Percentiles rank a stretch among this genome's conserved stretches.
These are phyloP conservation scores for Emydura subglobosa DNA, from an alignment of 2,113 vertebrate species.

Conservation along the genomic window DNA sequence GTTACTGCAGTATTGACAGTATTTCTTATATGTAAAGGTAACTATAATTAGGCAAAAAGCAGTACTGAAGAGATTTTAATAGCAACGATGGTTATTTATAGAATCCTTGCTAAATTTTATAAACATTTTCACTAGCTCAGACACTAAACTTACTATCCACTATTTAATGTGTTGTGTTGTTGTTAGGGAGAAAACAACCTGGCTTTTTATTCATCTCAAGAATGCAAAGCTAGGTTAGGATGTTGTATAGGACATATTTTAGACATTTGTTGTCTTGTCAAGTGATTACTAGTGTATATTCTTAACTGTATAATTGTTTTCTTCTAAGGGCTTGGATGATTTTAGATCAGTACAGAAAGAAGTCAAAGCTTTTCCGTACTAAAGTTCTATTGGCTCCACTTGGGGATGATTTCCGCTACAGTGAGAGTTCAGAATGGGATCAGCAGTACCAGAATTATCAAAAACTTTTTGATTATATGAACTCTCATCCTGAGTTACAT, in stretches of 20 bases:
- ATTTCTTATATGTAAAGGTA: neutral
- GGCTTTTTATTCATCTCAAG: neutral
- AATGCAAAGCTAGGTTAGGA: neutral
- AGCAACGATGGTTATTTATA: neutral
- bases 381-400: constrained; percentile 89
- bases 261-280: neutral
- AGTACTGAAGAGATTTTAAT: neutral
- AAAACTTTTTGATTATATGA: constrained; percentile 91
- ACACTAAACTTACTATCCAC: neutral
- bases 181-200: neutral
- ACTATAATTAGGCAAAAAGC: neutral
- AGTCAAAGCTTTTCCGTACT: constrained; percentile 92
- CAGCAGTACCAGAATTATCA: constrained; percentile 94
- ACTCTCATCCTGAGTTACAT: constrained; percentile 87
- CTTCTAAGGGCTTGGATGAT: constrained; percentile 85
- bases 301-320: neutral
- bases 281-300: neutral
- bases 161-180: neutral
- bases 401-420: constrained; percentile 93
- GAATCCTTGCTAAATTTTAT: neutral
- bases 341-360: constrained; percentile 95
- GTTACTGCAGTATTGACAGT: neutral
- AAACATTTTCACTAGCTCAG: neutral
- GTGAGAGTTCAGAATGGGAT: constrained; percentile 91
- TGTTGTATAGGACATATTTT: neutral